These are phyloP conservation scores for Phalera bucephala DNA, from an alignment of 2,888 invertebrate species.

Conservation along the genomic window DNA sequence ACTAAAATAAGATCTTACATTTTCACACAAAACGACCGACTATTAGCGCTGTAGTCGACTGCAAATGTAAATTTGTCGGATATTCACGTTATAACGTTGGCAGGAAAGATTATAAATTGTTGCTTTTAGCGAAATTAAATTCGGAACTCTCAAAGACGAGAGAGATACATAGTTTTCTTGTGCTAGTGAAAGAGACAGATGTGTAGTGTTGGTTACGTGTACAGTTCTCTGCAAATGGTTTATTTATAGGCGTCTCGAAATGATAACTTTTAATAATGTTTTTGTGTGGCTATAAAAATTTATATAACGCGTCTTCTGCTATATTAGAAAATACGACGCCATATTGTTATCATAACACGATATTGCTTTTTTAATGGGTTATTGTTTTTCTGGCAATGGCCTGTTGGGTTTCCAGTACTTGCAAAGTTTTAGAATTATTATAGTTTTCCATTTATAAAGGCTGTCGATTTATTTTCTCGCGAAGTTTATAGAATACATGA, in stretches of 20 bases:
- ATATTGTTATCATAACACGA: too few species aligned
- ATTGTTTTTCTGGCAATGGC: too few species aligned
- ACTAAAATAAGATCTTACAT: conserved; percentile 12
- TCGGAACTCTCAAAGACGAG: conserved; percentile 28
- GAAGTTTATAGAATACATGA: too few species aligned
- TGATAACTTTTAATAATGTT: conserved; percentile 52
- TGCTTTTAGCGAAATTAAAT: conserved; percentile 54
- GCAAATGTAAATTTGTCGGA: conserved; percentile 26
- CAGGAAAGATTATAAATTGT: conserved; percentile 46
- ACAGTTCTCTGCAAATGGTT: conserved; percentile 52
- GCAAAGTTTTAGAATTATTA: too few species aligned
- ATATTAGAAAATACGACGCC: conserved; percentile 5
- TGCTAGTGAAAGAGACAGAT: conserved; percentile 19
- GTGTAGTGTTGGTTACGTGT: conserved; percentile 21
- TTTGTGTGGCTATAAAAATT: conserved; percentile 24
- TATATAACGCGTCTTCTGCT: conserved; percentile 13
- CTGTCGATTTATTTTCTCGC: too few species aligned
- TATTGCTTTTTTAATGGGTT: too few species aligned
- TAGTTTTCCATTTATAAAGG: too few species aligned
- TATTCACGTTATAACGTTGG: conserved; percentile 27
- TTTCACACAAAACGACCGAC: conserved; percentile 7
- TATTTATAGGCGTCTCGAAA: conserved; percentile 60
- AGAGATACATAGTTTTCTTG: conserved; percentile 15
- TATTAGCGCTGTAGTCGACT: conserved; percentile 22
- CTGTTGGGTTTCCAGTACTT: too few species aligned